phyloP scores from a whole-genome alignment of 2,888 invertebrate species.

The Odontomyia ornata region DNA sequence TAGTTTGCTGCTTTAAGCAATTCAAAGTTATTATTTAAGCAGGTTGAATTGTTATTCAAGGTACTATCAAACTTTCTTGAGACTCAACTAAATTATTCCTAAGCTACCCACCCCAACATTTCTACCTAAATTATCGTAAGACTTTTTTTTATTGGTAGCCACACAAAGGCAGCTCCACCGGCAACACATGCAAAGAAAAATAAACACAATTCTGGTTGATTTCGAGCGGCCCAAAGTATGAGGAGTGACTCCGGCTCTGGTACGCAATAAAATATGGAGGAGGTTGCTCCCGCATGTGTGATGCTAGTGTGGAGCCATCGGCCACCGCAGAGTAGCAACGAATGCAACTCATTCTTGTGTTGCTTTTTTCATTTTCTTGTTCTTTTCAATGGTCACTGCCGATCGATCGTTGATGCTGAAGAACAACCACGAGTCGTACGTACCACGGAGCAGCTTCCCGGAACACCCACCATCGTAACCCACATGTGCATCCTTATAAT shows the following conservation, averaged over 20 bases:
- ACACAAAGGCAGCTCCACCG: not conserved
- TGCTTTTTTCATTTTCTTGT: slow-evolving; percentile 38
- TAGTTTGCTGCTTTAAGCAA: too few relatives aligned
- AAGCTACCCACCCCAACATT: too few relatives aligned
- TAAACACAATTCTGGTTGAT: not conserved
- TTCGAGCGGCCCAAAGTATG: not conserved
- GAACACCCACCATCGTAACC: slow-evolving; percentile 3
- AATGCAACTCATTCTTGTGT: slow-evolving; percentile 24
- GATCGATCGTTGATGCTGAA: slow-evolving; percentile 19
- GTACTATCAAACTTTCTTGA: too few relatives aligned
- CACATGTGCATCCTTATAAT: slow-evolving; percentile 12
- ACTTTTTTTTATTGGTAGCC: too few relatives aligned
- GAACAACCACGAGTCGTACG: not conserved
- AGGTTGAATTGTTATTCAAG: too few relatives aligned
- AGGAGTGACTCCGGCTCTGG: slow-evolving; percentile 43
- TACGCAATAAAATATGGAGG: slow-evolving; percentile 49
- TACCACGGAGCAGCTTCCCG: slow-evolving; percentile 1
- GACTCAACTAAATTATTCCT: too few relatives aligned
- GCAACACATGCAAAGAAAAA: not conserved
- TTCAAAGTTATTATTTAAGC: too few relatives aligned
- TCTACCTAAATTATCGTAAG: too few relatives aligned
- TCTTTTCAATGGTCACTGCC: slow-evolving; percentile 31
- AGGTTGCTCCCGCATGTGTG: slow-evolving; percentile 36
- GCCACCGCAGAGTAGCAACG: not conserved
- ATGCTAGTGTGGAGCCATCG: not conserved